Conservation (phyloP, 2,888 invertebrate genomes). For the Paralinhomoeus sp. region DNA sequence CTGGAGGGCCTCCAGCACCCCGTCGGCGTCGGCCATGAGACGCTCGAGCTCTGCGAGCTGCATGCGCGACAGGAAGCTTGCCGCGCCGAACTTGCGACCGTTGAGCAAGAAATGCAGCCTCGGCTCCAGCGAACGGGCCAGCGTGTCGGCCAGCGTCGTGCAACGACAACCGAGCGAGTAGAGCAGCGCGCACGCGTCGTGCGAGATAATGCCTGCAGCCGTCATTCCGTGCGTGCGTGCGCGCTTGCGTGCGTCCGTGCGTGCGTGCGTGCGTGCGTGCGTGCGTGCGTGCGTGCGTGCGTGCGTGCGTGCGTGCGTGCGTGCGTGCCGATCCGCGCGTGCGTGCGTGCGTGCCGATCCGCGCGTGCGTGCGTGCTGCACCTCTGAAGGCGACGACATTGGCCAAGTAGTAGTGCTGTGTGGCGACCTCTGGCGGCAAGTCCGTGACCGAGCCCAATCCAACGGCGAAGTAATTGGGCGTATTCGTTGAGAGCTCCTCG, state of each 20-base stretch:
- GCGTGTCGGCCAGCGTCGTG: background rate
- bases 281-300: too few species aligned
- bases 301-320: too few species aligned
- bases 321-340: too few species aligned
- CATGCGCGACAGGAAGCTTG: too few species aligned
- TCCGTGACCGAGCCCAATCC: background rate
- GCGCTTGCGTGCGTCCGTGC: too few species aligned
- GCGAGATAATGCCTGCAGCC: background rate
- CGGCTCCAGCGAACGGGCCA: background rate
- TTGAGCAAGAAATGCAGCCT: background rate
- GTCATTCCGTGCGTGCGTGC: too few species aligned
- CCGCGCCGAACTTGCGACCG: too few species aligned
- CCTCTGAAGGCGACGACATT: background rate
- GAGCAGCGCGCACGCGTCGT: background rate
- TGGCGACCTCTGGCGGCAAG: background rate
- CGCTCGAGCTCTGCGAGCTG: background rate
- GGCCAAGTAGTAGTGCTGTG: background rate
- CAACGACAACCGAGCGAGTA: conserved; percentile 1
- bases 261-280: too few species aligned
- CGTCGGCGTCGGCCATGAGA: background rate
- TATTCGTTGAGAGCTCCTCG: background rate
- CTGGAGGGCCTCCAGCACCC: background rate
- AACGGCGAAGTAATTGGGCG: background rate
- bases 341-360: too few species aligned
- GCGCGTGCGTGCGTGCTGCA: too few species aligned